These are phyloP conservation scores for Eulimnadia texana DNA, from an alignment of 1,140 invertebrate genomes.

Conservation along the genomic window DNA sequence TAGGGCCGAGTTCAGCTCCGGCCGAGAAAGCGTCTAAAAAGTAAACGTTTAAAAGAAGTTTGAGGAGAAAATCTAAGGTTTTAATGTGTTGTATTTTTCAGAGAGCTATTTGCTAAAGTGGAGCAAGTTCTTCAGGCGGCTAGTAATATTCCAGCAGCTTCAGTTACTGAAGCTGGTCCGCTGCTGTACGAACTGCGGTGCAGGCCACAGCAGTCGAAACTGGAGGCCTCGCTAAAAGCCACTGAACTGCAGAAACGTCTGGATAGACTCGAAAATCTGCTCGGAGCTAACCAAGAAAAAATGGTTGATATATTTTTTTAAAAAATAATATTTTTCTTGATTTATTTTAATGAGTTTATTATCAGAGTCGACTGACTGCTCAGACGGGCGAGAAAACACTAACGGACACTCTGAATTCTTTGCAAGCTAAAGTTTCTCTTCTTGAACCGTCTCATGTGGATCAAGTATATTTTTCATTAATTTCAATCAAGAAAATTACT, in stretches of 20 bases:
- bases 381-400: neutral
- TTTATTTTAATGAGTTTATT: neutral
- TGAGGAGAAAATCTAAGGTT: neutral
- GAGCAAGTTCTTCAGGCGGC: conserved; percentile 19
- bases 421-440: neutral
- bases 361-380: neutral
- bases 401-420: neutral
- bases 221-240: conserved; percentile 53
- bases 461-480: too few relatives aligned
- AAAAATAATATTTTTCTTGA: neutral
- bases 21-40: conserved; percentile 1
- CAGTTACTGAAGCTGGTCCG: conserved; percentile 18
- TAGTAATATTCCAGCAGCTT: neutral
- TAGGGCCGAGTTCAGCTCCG: neutral
- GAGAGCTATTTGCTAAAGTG: conserved; percentile 22
- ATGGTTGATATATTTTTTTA: conserved; percentile 25
- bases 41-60: neutral
- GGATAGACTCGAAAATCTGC: conserved; percentile 53
- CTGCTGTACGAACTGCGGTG: conserved; percentile 44
- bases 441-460: neutral
- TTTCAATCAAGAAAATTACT: too few relatives aligned
- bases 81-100: conserved; percentile 8
- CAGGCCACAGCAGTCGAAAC: conserved; percentile 44
- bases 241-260: conserved; percentile 54
- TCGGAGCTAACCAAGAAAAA: conserved; percentile 47